Percentiles rank a stretch among this genome's conserved stretches.
phyloP scores from a whole-genome alignment of 2,797 vertebrate species.

The Galagoides demidoff region DNA sequence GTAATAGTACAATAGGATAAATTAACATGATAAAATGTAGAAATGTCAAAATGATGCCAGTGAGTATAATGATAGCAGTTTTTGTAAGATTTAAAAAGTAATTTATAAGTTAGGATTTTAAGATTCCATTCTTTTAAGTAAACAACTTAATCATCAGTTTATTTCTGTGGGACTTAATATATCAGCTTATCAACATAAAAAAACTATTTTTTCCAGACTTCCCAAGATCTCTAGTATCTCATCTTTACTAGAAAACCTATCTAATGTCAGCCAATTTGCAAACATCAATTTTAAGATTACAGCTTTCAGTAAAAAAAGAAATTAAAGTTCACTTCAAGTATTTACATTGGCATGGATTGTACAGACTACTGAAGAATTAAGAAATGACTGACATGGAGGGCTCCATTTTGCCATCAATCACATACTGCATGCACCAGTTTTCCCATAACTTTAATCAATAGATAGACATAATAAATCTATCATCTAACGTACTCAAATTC shows the following conservation, averaged over 20 bases:
- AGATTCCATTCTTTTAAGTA: conserved; percentile 55
- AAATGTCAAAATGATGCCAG: conserved; percentile 63
- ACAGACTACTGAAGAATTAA: conserved; percentile 63
- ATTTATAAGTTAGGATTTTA: conserved; percentile 35
- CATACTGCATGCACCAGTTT: not conserved
- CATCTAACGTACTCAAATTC: conserved; percentile 58
- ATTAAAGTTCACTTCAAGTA: conserved; percentile 64
- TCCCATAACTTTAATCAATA: conserved; percentile 71
- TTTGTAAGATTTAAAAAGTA: conserved; percentile 57
- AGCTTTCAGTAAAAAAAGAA: conserved; percentile 74
- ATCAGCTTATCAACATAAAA: conserved; percentile 56
- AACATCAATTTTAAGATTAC: conserved; percentile 59
- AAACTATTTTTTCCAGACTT: conserved; percentile 21
- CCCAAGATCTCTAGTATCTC: conserved; percentile 58
- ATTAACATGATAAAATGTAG: conserved; percentile 56
- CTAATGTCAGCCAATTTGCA: conserved; percentile 55
- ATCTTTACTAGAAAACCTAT: conserved; percentile 58
- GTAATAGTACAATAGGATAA: conserved; percentile 25
- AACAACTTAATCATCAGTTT: conserved; percentile 14
- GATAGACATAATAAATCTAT: conserved; percentile 43
- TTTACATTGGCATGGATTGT: conserved; percentile 53
- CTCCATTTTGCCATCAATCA: conserved; percentile 57
- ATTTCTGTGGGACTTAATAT: conserved; percentile 13
- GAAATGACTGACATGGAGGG: conserved; percentile 46
- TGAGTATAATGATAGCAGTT: conserved; percentile 50